Percentiles rank a stretch among this genome's conserved stretches.
phyloP scores from a whole-genome alignment of 2,113 vertebrate species.

The Carollia perspicillata region DNA sequence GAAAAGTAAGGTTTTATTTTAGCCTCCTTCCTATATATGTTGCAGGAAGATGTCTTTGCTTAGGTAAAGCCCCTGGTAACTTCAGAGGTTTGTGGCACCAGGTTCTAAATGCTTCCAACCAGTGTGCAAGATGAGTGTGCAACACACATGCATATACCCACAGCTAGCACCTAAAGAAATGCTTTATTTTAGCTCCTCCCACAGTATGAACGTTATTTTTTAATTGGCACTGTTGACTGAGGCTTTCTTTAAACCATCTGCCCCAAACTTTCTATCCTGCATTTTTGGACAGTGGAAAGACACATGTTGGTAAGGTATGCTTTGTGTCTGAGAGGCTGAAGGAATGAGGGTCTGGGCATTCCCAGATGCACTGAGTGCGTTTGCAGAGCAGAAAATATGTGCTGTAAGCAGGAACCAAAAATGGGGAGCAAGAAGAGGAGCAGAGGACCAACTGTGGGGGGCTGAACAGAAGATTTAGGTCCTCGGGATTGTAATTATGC shows the following conservation, averaged over 20 bases:
- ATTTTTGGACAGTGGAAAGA: not conserved
- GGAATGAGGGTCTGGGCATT: not conserved
- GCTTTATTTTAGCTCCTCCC: not conserved
- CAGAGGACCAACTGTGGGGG: conserved; percentile 30
- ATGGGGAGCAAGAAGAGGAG: conserved; percentile 24
- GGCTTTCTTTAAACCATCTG: not conserved
- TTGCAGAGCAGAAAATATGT: conserved; percentile 25
- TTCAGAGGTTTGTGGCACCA: not conserved
- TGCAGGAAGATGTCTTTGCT: conserved; percentile 1
- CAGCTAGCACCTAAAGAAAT: not conserved
- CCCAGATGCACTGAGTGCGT: not conserved
- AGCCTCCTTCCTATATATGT: not conserved
- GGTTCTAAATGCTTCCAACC: not conserved
- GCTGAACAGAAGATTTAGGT: conserved; percentile 28
- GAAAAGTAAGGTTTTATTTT: not conserved
- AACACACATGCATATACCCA: not conserved
- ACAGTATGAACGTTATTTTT: not conserved
- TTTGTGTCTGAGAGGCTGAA: not conserved
- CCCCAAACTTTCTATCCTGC: not conserved
- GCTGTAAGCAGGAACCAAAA: conserved; percentile 52
- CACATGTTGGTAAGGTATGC: not conserved
- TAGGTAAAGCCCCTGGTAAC: not conserved
- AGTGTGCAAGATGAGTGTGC: not conserved
- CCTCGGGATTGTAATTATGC: not conserved
- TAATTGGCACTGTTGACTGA: not conserved